phyloP scores from a whole-genome alignment of 2,888 invertebrate species.

The Leptinotarsa peninsularis region DNA sequence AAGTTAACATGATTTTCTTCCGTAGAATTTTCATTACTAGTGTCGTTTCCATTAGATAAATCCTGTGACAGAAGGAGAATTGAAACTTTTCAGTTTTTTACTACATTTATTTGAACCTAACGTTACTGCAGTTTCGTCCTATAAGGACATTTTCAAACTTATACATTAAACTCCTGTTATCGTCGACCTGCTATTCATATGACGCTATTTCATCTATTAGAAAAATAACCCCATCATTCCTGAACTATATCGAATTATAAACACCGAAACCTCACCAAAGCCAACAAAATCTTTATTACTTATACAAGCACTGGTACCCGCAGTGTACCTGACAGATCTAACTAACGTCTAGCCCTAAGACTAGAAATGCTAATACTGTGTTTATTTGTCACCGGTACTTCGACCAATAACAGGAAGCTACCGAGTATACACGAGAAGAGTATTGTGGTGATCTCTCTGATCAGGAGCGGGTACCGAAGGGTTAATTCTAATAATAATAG shows the following conservation, averaged over 20 bases:
- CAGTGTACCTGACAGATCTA: conserved; percentile 13
- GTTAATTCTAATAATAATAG: too few relatives aligned
- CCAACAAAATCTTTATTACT: not conserved
- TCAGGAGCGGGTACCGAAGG: too few relatives aligned
- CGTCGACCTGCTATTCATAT: not conserved
- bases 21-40: not conserved
- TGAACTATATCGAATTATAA: not conserved
- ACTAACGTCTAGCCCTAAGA: not conserved
- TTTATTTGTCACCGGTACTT: too few relatives aligned
- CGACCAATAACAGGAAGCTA: too few relatives aligned
- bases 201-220: not conserved
- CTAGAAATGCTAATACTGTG: not conserved
- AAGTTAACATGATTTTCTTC: not conserved
- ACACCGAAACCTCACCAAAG: not conserved
- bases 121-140: too few relatives aligned
- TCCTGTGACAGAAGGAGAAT: not conserved
- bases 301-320: conserved; percentile 8
- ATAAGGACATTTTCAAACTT: too few relatives aligned
- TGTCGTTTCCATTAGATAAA: conserved; percentile 1
- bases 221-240: not conserved
- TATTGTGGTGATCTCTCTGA: too few relatives aligned
- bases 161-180: too few relatives aligned
- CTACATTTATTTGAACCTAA: too few relatives aligned
- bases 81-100: too few relatives aligned
- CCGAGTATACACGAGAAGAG: too few relatives aligned